These are phyloP conservation scores for Gallinago nigripennis DNA, from an alignment of 2,797 vertebrate species.

Conservation along the genomic window DNA sequence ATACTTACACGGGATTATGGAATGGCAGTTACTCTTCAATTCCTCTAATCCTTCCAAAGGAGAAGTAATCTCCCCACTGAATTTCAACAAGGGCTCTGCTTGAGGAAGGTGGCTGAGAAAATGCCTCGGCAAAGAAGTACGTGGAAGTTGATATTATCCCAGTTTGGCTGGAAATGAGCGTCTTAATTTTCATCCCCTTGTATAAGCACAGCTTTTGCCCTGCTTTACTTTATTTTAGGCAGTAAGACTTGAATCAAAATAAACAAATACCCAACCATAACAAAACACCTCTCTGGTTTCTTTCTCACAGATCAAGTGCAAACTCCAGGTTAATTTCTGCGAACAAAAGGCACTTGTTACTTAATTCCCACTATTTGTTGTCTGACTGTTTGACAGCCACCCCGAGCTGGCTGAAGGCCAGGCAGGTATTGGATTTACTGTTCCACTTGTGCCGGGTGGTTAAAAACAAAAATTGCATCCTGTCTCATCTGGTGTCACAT, in stretches of 20 bases:
- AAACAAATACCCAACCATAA: background rate
- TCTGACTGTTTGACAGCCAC: background rate
- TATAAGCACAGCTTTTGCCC: background rate
- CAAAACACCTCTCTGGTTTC: background rate
- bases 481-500: background rate
- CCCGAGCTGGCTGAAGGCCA: background rate
- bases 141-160: background rate
- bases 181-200: background rate
- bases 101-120: constrained; percentile 4
- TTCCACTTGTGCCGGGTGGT: background rate
- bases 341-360: constrained; percentile 31
- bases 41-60: constrained; percentile 51
- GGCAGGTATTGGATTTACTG: background rate
- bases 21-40: constrained; percentile 48
- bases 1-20: constrained; percentile 44
- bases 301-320: background rate
- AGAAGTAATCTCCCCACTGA: constrained; percentile 35
- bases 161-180: background rate
- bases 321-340: background rate
- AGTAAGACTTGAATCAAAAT: background rate
- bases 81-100: background rate
- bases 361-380: background rate
- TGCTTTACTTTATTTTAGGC: background rate
- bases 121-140: background rate
- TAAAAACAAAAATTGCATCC: background rate